phyloP scores from a whole-genome alignment of 2,113 vertebrate genomes.

The Acrocephalus kingi region DNA sequence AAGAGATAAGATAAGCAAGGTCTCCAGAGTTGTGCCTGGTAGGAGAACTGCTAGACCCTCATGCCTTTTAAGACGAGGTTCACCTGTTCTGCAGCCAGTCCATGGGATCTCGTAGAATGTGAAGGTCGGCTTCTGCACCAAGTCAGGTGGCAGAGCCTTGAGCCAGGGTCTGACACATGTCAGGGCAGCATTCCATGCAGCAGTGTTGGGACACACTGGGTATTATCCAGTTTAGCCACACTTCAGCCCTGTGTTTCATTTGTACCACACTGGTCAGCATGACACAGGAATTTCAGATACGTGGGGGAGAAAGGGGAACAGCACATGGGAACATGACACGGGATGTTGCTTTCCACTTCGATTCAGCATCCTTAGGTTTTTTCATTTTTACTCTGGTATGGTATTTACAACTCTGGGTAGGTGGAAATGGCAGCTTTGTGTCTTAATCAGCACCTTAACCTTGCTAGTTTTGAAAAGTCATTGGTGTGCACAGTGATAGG shows the following conservation, averaged over 20 bases:
- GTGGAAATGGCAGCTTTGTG: neutral
- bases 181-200: neutral
- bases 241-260: neutral
- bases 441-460: neutral
- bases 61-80: neutral
- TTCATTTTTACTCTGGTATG: neutral
- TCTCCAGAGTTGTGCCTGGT: neutral
- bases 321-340: too few relatives aligned
- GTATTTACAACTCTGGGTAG: neutral
- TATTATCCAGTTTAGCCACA: neutral
- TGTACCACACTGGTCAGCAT: accelerated
- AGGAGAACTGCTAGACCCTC: neutral
- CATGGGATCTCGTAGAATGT: neutral
- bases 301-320: neutral
- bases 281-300: neutral
- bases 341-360: neutral
- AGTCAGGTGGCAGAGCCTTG: accelerated
- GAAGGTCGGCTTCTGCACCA: neutral
- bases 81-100: neutral
- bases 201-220: neutral
- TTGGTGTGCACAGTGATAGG: neutral
- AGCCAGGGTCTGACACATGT: neutral
- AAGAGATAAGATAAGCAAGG: neutral
- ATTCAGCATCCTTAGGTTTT: neutral
- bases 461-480: neutral